Conservation (phyloP, 2,113 vertebrate genomes). For the Eudyptes chrysolophus region DNA sequence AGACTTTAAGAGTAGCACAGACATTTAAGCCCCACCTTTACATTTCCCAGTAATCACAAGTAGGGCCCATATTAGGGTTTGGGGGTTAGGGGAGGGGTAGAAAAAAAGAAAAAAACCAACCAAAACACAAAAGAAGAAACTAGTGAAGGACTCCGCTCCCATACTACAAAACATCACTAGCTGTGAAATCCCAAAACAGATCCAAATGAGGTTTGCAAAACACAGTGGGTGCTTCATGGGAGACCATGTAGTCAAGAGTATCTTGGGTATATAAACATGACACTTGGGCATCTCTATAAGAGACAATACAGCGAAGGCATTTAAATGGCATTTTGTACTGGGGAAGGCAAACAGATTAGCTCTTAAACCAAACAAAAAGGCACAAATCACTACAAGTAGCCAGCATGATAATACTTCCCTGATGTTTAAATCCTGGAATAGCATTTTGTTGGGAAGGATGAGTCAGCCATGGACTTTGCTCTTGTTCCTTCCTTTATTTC, state of each 20-base stretch:
- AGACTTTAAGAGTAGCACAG: not conserved
- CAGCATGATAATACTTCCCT: not conserved
- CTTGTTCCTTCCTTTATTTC: not conserved
- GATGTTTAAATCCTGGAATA: not conserved
- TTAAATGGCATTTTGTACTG: not conserved
- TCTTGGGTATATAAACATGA: not conserved
- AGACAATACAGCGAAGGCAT: not conserved
- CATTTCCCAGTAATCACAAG: not conserved
- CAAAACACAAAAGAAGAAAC: not conserved
- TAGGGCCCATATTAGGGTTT: not conserved
- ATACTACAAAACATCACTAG: not conserved
- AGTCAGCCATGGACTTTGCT: not conserved
- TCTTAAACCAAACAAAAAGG: not conserved
- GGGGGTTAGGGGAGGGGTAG: not conserved
- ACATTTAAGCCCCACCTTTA: not conserved
- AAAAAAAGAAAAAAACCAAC: not conserved
- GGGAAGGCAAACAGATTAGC: not conserved
- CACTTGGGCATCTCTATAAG: not conserved
- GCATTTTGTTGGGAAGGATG: not conserved
- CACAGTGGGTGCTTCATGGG: not conserved
- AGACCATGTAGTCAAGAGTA: not conserved
- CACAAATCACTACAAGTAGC: not conserved
- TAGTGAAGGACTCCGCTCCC: not conserved
- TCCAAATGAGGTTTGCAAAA: not conserved
- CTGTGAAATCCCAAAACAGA: not conserved